Conservation (phyloP, 2,113 vertebrate species). For the Capreolus pygargus region DNA sequence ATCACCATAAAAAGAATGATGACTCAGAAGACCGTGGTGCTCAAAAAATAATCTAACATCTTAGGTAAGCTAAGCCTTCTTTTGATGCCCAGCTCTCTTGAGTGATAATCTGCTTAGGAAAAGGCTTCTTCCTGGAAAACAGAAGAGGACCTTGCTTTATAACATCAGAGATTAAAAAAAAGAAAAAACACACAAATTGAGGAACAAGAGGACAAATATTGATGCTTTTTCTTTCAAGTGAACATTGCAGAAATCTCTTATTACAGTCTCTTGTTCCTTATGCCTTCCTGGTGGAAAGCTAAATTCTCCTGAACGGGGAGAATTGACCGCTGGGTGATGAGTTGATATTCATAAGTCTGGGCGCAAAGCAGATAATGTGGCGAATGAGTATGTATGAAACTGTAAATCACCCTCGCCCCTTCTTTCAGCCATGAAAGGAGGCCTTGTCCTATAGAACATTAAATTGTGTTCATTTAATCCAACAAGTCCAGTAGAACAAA, state of each 20-base stretch:
- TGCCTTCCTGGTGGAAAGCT: constrained; percentile 24
- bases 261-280: neutral
- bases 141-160: neutral
- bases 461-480: constrained; percentile 64
- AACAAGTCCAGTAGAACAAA: constrained; percentile 61
- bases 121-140: constrained; percentile 14
- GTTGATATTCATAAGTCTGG: constrained; percentile 63
- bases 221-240: neutral
- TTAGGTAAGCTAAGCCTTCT: neutral
- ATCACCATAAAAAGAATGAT: neutral
- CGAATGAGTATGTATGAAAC: constrained; percentile 67
- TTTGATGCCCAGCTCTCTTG: neutral
- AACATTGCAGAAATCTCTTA: neutral
- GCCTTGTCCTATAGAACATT: constrained; percentile 69
- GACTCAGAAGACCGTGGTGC: neutral
- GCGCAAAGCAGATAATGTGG: constrained; percentile 66
- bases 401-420: constrained; percentile 62
- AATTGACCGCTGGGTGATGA: neutral
- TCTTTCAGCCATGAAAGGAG: constrained; percentile 69
- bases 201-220: neutral
- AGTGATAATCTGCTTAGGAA: constrained; percentile 5
- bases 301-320: neutral
- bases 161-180: constrained; percentile 12
- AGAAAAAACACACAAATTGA: neutral
- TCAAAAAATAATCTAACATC: neutral